Percentiles rank a stretch among this genome's conserved stretches.
Evolutionary conservation across 2,113 vertebrate genomes (phyloP).

Genomic region (Platycercus adscitus): DNA sequence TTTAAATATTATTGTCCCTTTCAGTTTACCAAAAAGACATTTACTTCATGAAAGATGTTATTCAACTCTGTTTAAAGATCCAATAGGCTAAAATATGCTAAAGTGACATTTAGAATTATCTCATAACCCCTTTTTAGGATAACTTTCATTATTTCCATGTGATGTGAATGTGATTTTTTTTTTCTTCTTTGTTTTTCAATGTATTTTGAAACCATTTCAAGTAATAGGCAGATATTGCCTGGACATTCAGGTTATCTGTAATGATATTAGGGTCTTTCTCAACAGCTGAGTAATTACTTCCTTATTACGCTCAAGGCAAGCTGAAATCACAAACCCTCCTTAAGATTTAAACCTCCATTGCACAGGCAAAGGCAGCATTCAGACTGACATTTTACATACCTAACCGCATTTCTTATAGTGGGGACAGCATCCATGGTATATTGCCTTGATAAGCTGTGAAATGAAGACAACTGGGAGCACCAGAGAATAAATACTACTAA

Average conservation of each 20-base stretch:
- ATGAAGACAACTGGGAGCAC: neutral
- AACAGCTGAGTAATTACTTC: conserved; percentile 71
- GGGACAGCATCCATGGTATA: neutral
- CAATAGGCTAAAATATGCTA: conserved; percentile 74
- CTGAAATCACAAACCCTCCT: conserved; percentile 55
- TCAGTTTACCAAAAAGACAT: conserved; percentile 75
- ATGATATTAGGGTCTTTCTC: conserved; percentile 60
- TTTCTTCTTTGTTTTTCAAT: neutral
- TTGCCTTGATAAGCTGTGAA: conserved; percentile 48
- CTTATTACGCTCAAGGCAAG: conserved; percentile 52
- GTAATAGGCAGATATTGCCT: conserved; percentile 60
- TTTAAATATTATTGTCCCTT: conserved; percentile 75
- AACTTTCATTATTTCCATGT: conserved; percentile 69
- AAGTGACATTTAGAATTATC: conserved; percentile 81
- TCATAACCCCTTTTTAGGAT: conserved; percentile 65
- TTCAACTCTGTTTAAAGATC: conserved; percentile 70
- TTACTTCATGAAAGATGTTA: conserved; percentile 69
- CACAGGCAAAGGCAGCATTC: conserved; percentile 17
- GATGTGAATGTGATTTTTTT: conserved; percentile 63
- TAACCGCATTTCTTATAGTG: neutral
- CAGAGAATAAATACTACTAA: neutral
- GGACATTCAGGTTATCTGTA: conserved; percentile 59
- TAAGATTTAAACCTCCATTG: conserved; percentile 50
- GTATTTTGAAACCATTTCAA: conserved; percentile 72
- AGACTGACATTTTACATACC: conserved; percentile 53